Evolutionary conservation across 2,888 invertebrate species (phyloP).

Genomic region (Cantharis lateralis): DNA sequence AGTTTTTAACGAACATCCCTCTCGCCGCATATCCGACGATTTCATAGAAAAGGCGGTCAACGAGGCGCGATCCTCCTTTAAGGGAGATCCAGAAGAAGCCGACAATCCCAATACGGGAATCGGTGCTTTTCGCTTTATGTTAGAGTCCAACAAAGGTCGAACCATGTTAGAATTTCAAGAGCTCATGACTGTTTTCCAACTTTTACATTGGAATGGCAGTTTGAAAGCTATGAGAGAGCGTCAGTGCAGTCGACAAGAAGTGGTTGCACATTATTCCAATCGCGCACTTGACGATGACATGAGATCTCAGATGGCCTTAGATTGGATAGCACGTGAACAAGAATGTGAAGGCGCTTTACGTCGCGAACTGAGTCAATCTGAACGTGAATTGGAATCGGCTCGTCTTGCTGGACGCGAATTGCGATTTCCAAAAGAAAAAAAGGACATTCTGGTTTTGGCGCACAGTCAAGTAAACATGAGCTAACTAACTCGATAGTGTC

Average conservation of each 20-base stretch:
- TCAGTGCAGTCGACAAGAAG: constrained; percentile 91
- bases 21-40: constrained; percentile 88
- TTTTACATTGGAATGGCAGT: constrained; percentile 96
- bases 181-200: constrained; percentile 95
- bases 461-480: constrained; percentile 74
- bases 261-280: constrained; percentile 91
- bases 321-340: constrained; percentile 88
- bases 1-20: constrained; percentile 95
- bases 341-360: constrained; percentile 76
- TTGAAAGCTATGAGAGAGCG: constrained; percentile 93
- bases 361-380: constrained; percentile 81
- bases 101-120: constrained; percentile 74
- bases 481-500: constrained; percentile 44
- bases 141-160: constrained; percentile 83
- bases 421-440: constrained; percentile 93
- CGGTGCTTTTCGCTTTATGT: constrained; percentile 76
- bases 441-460: constrained; percentile 90
- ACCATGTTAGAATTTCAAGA: constrained; percentile 97
- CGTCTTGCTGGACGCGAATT: constrained; percentile 87
- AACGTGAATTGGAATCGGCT: constrained; percentile 84
- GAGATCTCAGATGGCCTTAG: constrained; percentile 94
- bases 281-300: constrained; percentile 92
- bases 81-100: constrained; percentile 63
- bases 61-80: constrained; percentile 88
- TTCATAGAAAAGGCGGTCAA: constrained; percentile 92